Percentiles rank a stretch among this genome's conserved stretches.
Conservation (phyloP, 2,888 invertebrate species). For the Pseudanteris insignis region DNA sequence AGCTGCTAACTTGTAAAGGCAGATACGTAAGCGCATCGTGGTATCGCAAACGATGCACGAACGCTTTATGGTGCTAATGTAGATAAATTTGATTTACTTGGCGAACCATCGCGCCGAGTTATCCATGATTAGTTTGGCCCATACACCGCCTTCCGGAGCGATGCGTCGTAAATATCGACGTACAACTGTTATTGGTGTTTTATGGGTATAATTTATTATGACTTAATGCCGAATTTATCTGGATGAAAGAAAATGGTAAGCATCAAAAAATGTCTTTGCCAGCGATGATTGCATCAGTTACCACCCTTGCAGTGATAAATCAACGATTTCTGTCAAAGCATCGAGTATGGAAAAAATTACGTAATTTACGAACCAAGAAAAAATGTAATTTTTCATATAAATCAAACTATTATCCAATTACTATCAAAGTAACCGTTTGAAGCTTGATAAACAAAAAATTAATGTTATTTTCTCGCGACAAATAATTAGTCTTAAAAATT, state of each 20-base stretch:
- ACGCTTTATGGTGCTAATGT: conserved; percentile 46
- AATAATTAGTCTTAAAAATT: too few species aligned
- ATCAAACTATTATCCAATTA: too few species aligned
- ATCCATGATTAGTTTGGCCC: conserved; percentile 46
- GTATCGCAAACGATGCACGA: conserved; percentile 45
- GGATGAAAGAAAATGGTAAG: conserved; percentile 17
- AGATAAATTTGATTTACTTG: conserved; percentile 47
- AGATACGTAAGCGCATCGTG: conserved; percentile 41
- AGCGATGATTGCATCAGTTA: neutral
- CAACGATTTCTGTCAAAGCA: too few species aligned
- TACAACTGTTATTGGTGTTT: conserved; percentile 41
- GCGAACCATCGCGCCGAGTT: conserved; percentile 43
- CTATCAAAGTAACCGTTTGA: too few species aligned
- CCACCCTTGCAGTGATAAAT: too few species aligned
- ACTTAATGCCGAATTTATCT: conserved; percentile 14
- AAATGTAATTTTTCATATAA: too few species aligned
- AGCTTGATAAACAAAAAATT: too few species aligned
- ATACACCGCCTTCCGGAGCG: conserved; percentile 32
- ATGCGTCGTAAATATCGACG: conserved; percentile 40
- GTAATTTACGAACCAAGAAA: too few species aligned
- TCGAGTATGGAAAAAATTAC: too few species aligned
- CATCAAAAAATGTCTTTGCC: conserved; percentile 7
- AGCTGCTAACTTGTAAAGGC: conserved; percentile 44
- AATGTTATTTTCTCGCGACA: too few species aligned
- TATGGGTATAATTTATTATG: conserved; percentile 33